These are phyloP conservation scores for Nebria brevicollis DNA, from an alignment of 2,888 invertebrate genomes.

Conservation along the genomic window DNA sequence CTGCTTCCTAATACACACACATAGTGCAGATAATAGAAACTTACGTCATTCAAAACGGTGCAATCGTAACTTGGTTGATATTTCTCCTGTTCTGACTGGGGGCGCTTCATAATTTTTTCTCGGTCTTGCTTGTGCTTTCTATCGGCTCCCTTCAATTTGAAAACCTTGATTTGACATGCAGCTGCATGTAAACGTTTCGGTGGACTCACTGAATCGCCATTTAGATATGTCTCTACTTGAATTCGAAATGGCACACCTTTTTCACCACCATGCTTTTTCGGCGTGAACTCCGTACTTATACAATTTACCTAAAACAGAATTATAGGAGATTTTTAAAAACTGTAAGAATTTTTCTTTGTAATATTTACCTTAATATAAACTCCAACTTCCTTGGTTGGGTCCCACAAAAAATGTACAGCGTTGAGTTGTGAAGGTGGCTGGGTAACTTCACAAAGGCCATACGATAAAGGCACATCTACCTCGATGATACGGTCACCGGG, in stretches of 20 bases:
- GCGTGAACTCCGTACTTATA: conserved; percentile 97
- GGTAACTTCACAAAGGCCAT: conserved; percentile 86
- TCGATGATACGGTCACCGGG: conserved; percentile 94
- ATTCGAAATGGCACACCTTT: conserved; percentile 97
- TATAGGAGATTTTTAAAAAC: conserved; percentile 48
- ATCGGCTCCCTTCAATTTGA: conserved; percentile 95
- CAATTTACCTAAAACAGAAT: conserved; percentile 78
- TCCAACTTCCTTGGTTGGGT: conserved; percentile 95
- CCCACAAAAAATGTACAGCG: conserved; percentile 91
- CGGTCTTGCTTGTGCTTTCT: conserved; percentile 96
- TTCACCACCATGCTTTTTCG: conserved; percentile 97
- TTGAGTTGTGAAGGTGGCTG: conserved; percentile 79
- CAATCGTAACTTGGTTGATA: conserved; percentile 96
- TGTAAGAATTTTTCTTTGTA: no score
- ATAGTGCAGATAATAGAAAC: conserved; percentile 54
- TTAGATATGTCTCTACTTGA: conserved; percentile 89
- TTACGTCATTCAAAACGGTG: conserved; percentile 90
- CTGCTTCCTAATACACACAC: neutral
- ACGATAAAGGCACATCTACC: conserved; percentile 92
- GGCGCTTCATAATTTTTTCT: conserved; percentile 90
- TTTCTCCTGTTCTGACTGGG: conserved; percentile 86
- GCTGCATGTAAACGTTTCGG: conserved; percentile 86
- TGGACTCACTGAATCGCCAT: conserved; percentile 59
- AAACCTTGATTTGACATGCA: conserved; percentile 95
- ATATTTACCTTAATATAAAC: conserved; percentile 86